These are phyloP conservation scores for Epizoanthus ramosus DNA, from an alignment of 92 coral and sea anemone genomes.

Conservation along the genomic window DNA sequence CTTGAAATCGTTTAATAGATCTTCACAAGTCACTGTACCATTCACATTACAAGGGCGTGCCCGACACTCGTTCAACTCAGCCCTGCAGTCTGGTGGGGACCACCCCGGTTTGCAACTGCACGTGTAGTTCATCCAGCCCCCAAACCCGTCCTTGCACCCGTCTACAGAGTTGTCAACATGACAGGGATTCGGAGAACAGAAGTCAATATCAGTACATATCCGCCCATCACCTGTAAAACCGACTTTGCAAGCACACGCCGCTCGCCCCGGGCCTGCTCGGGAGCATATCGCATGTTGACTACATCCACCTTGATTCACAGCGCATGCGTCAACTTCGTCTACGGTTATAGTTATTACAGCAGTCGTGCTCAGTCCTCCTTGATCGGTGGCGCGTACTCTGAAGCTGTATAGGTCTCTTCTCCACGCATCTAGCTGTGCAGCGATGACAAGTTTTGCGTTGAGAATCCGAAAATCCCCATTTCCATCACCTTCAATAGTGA, in stretches of 20 bases:
- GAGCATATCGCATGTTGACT: slow-evolving; percentile 66
- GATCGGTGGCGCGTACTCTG: slow-evolving; percentile 65
- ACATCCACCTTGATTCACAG: slow-evolving; percentile 51
- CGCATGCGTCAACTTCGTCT: slow-evolving; percentile 63
- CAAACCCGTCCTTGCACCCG: slow-evolving; percentile 68
- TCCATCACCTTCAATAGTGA: slow-evolving; percentile 47
- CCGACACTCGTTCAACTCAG: slow-evolving; percentile 61
- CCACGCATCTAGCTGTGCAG: slow-evolving; percentile 73
- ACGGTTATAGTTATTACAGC: slow-evolving; percentile 53
- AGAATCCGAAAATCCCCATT: slow-evolving; percentile 50
- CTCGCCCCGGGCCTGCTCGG: slow-evolving; percentile 78
- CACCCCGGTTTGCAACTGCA: slow-evolving; percentile 73
- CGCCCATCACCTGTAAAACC: slow-evolving; percentile 72
- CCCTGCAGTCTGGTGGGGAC: slow-evolving; percentile 77
- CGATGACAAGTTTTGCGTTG: slow-evolving; percentile 54
- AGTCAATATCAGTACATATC: slow-evolving; percentile 63
- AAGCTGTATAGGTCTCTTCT: slow-evolving; percentile 58
- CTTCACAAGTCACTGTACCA: slow-evolving; percentile 63
- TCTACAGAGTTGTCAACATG: slow-evolving; percentile 56
- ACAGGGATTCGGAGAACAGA: slow-evolving; percentile 69
- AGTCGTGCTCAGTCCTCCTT: slow-evolving; percentile 65
- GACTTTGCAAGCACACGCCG: slow-evolving; percentile 63
- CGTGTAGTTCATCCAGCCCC: slow-evolving; percentile 75
- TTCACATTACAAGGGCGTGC: slow-evolving; percentile 55
- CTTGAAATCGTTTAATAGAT: slow-evolving; percentile 55